Conservation (phyloP, 2,888 invertebrate genomes). For the Heliconius ethilla region DNA sequence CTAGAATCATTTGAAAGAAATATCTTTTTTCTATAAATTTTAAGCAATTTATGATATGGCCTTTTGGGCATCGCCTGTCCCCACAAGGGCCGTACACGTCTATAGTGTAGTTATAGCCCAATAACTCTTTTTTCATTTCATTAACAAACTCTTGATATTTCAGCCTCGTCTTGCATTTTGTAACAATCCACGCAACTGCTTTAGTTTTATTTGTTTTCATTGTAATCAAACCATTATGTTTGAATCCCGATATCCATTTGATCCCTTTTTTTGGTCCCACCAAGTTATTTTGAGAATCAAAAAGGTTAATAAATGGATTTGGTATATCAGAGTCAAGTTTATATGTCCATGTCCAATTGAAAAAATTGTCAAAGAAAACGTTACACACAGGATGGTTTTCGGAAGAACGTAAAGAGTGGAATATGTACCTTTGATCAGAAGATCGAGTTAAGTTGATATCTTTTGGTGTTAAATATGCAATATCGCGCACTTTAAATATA, state of each 20-base stretch:
- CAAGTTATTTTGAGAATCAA: conserved; percentile 51
- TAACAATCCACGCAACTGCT: conserved; percentile 66
- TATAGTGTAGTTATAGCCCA: conserved; percentile 61
- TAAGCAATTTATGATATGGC: conserved; percentile 56
- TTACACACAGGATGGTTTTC: conserved; percentile 63
- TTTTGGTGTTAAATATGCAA: conserved; percentile 51
- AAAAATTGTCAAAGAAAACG: conserved; percentile 63
- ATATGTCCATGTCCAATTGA: conserved; percentile 76
- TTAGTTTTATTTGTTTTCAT: conserved; percentile 57
- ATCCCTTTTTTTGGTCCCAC: conserved; percentile 61
- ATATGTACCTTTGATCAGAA: conserved; percentile 65
- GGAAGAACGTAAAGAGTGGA: conserved; percentile 64
- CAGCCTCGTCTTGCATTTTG: conserved; percentile 60
- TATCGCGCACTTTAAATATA: conserved; percentile 60
- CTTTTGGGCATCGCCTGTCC: conserved; percentile 57
- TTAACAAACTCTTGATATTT: conserved; percentile 59
- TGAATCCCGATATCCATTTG: conserved; percentile 59
- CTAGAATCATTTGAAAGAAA: conserved; percentile 66
- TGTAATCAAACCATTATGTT: conserved; percentile 47
- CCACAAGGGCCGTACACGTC: conserved; percentile 67
- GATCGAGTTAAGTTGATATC: conserved; percentile 56
- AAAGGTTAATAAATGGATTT: conserved; percentile 63
- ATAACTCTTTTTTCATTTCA: conserved; percentile 59
- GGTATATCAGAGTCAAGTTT: conserved; percentile 68
- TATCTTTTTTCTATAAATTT: conserved; percentile 64